Evolutionary conservation across 1,140 invertebrate genomes (phyloP).

Genomic region (Sycophila sp.): DNA sequence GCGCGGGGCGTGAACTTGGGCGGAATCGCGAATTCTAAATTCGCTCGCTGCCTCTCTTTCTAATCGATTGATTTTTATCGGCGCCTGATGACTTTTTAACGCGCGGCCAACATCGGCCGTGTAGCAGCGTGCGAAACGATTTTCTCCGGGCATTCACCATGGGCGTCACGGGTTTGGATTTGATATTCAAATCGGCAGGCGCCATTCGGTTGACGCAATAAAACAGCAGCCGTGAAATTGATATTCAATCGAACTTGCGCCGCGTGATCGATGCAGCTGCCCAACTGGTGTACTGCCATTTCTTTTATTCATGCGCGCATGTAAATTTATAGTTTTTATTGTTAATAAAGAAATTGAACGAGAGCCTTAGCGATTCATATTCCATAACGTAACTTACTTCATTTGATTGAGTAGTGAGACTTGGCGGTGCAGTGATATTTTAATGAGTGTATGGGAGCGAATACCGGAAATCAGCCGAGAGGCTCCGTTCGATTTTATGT

Average conservation of each 20-base stretch:
- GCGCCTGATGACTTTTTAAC: conserved; percentile 3
- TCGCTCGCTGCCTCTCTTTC: no score
- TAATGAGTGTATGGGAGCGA: no score
- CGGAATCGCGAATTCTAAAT: conserved; percentile 25
- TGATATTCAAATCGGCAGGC: conserved; percentile 26
- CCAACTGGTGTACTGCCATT: background rate
- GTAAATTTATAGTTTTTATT: conserved; percentile 13
- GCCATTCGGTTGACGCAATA: background rate
- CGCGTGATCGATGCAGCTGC: conserved; percentile 17
- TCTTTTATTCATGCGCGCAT: background rate
- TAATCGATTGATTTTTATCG: conserved; percentile 34
- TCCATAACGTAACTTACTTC: no score
- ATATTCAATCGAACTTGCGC: conserved; percentile 14
- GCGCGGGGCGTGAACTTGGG: conserved; percentile 34
- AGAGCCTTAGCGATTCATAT: no score
- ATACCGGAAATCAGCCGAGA: no score
- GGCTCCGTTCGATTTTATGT: no score
- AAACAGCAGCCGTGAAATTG: conserved; percentile 17
- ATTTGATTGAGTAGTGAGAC: no score
- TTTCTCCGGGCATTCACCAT: background rate
- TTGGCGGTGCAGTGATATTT: no score
- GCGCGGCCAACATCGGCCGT: background rate
- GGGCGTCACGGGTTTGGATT: background rate
- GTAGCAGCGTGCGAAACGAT: conserved; percentile 22
- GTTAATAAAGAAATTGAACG: no score